A percentile compares a stretch with the other conserved stretches of the same genome.
Conservation (phyloP, 2,113 vertebrate species). For the Dipodomys stephensi region DNA sequence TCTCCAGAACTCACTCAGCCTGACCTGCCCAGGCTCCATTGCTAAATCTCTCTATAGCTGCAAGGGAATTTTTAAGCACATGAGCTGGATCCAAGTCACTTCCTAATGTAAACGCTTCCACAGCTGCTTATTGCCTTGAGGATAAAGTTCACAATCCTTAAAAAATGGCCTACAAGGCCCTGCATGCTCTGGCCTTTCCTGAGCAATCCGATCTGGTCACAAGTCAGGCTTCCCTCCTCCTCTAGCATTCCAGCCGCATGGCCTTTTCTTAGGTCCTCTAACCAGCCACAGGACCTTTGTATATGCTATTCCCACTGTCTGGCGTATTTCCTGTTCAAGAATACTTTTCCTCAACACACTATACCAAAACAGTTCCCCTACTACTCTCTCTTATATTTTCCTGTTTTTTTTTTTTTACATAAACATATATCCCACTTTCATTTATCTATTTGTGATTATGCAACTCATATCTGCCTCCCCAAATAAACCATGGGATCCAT, state of each 20-base stretch:
- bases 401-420: not conserved
- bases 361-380: not conserved
- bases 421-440: constrained; percentile 18
- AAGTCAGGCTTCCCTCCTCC: not conserved
- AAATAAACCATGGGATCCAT: not conserved
- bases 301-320: not conserved
- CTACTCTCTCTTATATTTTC: not conserved
- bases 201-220: not conserved
- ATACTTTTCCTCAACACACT: not conserved
- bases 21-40: not conserved
- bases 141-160: constrained; percentile 21
- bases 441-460: not conserved
- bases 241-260: not conserved
- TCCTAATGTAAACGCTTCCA: constrained; percentile 13
- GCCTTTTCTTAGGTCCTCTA: not conserved
- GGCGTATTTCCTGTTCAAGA: constrained; percentile 15
- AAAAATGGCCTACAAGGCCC: not conserved
- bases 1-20: not conserved
- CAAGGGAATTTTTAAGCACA: constrained; percentile 3
- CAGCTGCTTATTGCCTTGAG: not conserved
- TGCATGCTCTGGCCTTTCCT: not conserved
- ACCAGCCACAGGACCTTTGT: not conserved
- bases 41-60: not conserved
- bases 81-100: constrained; percentile 41
- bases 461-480: not conserved